Evolutionary conservation across 2,797 vertebrate genomes (phyloP).

Genomic region (Garrulus glandarius): DNA sequence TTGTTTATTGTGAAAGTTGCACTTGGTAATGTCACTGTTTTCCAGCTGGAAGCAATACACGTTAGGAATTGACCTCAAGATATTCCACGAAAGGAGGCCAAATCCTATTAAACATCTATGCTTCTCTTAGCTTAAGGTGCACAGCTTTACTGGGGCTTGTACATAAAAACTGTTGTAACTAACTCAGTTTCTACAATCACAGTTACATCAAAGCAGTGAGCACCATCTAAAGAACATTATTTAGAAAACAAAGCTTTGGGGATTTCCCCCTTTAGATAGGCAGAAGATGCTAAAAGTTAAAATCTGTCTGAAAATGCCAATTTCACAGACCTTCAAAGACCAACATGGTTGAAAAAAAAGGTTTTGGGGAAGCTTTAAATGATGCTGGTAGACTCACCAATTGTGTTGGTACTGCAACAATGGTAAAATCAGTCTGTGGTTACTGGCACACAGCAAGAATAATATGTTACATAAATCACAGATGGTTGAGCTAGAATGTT

Average conservation of each 20-base stretch:
- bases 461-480: constrained; percentile 45
- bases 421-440: constrained; percentile 33
- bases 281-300: not conserved
- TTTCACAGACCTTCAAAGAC: not conserved
- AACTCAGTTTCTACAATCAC: not conserved
- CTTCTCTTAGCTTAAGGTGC: constrained; percentile 46
- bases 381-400: not conserved
- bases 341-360: not conserved
- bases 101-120: constrained; percentile 55
- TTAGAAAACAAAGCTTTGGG: not conserved
- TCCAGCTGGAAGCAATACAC: constrained; percentile 22
- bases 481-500: constrained; percentile 24
- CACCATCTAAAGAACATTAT: not conserved
- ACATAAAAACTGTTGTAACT: not conserved
- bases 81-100: constrained; percentile 58
- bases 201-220: not conserved
- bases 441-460: constrained; percentile 1
- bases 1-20: constrained; percentile 12
- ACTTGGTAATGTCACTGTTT: not conserved
- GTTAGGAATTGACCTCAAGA: constrained; percentile 53
- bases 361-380: not conserved
- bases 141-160: not conserved
- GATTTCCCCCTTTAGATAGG: not conserved
- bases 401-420: not conserved
- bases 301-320: not conserved